These are phyloP conservation scores for Rotaria macrura DNA, from an alignment of 2,888 invertebrate genomes.

Conservation along the genomic window DNA sequence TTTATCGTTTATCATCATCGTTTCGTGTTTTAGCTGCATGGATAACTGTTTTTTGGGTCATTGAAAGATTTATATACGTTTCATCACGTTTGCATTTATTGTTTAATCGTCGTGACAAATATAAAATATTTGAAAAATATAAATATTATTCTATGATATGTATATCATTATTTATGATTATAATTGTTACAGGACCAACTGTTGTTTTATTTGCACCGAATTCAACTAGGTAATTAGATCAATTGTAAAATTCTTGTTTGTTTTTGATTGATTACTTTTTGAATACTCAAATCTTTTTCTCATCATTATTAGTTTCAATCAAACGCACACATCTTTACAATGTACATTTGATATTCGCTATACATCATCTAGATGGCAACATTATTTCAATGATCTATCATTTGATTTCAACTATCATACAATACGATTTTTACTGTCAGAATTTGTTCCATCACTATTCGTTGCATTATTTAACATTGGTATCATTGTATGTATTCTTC, in stretches of 20 bases:
- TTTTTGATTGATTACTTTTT: background rate
- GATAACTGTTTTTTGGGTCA: background rate
- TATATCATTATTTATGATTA: background rate
- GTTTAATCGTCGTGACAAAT: background rate
- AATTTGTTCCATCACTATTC: background rate
- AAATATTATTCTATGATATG: background rate
- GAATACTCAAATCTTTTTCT: too few relatives aligned
- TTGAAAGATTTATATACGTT: background rate
- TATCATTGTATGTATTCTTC: background rate
- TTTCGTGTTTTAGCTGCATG: constrained; percentile 2
- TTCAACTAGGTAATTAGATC: background rate
- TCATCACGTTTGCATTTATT: background rate
- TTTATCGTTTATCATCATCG: background rate
- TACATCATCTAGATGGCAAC: background rate
- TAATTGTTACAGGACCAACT: background rate
- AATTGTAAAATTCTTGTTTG: background rate
- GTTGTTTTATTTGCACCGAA: background rate
- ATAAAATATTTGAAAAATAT: background rate
- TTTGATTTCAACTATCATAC: background rate
- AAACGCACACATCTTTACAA: background rate
- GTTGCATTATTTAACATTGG: background rate
- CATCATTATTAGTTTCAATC: background rate
- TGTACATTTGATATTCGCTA: background rate
- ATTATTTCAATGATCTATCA: background rate
- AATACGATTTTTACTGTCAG: background rate